Conservation (phyloP, 2,113 vertebrate species). For the Odontesthes bonariensis region DNA sequence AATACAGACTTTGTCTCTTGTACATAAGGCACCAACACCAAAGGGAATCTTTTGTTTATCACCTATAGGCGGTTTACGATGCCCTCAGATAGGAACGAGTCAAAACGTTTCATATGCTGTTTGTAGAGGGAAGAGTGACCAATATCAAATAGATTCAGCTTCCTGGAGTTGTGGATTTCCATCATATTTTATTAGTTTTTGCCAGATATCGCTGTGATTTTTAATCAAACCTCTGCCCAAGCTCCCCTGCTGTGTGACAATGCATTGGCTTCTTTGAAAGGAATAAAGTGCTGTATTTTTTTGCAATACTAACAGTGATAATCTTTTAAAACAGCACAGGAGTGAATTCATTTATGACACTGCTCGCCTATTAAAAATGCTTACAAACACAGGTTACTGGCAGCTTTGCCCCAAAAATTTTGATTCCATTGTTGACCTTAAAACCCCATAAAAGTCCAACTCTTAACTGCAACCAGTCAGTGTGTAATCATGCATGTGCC, state of each 20-base stretch:
- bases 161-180: neutral
- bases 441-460: constrained; percentile 19
- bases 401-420: constrained; percentile 18
- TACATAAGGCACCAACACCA: neutral
- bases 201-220: neutral
- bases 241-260: neutral
- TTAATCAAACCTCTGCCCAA: no score
- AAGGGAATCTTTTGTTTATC: neutral
- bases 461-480: constrained; percentile 40
- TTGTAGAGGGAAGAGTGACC: neutral
- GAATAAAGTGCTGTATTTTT: neutral
- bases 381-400: constrained; percentile 18
- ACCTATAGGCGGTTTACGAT: neutral
- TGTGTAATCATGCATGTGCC: constrained; percentile 59
- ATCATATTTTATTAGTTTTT: neutral
- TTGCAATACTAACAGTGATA: neutral
- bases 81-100: neutral
- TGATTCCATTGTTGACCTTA: constrained; percentile 14
- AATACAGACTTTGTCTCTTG: neutral
- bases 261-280: neutral
- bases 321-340: neutral
- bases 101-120: neutral
- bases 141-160: neutral
- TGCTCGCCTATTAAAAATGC: constrained; percentile 15
- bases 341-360: neutral